Base-by-base conservation (phyloP, 2,113 vertebrate species). In the Callithrix jacchus region DNA sequence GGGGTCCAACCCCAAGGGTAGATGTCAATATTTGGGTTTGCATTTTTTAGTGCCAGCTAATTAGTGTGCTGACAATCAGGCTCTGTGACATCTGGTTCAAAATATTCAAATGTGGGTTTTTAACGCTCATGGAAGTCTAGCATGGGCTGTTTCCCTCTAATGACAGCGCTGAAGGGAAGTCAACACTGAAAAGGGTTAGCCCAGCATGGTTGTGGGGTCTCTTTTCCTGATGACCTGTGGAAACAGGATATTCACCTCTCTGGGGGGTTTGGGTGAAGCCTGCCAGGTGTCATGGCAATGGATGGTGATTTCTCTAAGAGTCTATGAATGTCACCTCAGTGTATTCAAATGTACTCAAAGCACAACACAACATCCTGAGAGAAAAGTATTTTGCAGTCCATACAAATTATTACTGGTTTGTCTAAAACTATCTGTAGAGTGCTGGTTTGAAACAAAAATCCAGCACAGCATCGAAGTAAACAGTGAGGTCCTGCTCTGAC, bases 191-290 rank as follows among this genome's bases (percentile, higher is more conserved):
- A 49, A 32, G 42, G 77, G 77, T 42, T 64, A 40, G 84, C 49
- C 21, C 35, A 42, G 82, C 12, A 66, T 18, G 5, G 13, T 1
- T 2, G 7, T 32, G 71, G 32, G 86, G 83, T 35, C 85, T 86
- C 42, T 92, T 66, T 88, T 71, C 56, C 82, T 92, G 83, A 83
- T 85, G 89, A 89, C 93, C 95, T 92, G 91, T 94, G 83, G 89
- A 73, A 94, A 94, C 37, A 58, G 92, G 73, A 73, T 77, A 64
- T 61, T 93, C 90, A 81, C 82, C 80, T 61, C 49, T 85, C 94
- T 58, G 54, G 66, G 42, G 45, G 88, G 47, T 10, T 35, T 77
- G 76, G 68, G 66, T 30, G 92, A 96, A 95, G 61, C 37, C 86
- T 76, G 79, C 79, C 52, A 61, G 84, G 93, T 4, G 20, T 88